phyloP scores from a whole-genome alignment of 2,888 invertebrate species.

The Phortica magna region DNA sequence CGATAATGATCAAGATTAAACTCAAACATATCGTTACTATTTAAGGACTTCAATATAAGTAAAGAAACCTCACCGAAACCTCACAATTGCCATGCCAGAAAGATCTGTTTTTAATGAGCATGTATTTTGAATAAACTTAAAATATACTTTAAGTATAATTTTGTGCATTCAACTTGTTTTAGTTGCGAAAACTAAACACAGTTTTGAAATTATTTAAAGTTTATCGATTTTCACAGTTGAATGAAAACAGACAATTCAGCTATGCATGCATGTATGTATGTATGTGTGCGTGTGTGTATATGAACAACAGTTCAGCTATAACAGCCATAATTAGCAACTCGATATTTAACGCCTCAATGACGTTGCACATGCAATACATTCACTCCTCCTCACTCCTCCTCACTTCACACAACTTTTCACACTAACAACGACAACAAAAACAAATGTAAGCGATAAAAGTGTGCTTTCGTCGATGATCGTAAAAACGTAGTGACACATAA shows the following conservation, averaged over 20 bases:
- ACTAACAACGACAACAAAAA: conserved; percentile 31
- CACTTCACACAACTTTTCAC: conserved; percentile 29
- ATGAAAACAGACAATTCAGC: not conserved
- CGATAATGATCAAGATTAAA: no score
- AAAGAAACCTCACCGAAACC: no score
- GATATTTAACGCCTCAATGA: conserved; percentile 60
- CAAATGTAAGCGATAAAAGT: not conserved
- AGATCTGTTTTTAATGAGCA: no score
- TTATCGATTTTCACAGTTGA: conserved; percentile 30
- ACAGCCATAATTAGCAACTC: conserved; percentile 53
- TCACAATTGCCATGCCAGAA: no score
- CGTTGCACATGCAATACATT: conserved; percentile 13
- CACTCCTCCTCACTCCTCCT: no score
- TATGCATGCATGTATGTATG: not conserved
- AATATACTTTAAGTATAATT: conserved; percentile 48
- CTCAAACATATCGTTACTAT: no score
- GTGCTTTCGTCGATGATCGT: not conserved
- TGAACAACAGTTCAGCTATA: not conserved
- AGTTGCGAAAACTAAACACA: not conserved
- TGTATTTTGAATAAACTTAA: no score
- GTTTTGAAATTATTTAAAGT: conserved; percentile 17
- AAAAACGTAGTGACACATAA: conserved; percentile 7
- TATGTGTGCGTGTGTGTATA: no score
- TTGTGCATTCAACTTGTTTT: conserved; percentile 31
- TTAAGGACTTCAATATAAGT: no score